These are phyloP conservation scores for Ormia ochracea DNA, from an alignment of 2,888 invertebrate genomes.

Conservation along the genomic window DNA sequence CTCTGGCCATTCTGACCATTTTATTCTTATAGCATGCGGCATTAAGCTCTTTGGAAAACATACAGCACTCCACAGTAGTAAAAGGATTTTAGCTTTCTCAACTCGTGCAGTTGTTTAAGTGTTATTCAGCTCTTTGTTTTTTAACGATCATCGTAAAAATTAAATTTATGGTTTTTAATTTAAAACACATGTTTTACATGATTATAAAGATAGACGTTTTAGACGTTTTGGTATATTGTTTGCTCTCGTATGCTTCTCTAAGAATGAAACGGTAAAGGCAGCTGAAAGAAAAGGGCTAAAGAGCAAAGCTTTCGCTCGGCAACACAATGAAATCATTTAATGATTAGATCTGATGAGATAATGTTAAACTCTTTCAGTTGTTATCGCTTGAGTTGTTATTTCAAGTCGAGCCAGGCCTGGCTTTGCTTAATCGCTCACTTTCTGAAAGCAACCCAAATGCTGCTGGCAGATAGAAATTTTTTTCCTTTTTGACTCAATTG, in stretches of 20 bases:
- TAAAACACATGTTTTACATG: conserved; percentile 54
- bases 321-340: no score
- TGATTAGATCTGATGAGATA: no score
- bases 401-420: no score
- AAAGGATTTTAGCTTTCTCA: conserved; percentile 29
- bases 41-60: neutral
- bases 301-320: no score
- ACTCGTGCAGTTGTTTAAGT: conserved; percentile 27
- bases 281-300: neutral
- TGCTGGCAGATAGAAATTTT: no score
- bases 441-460: no score
- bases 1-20: no score
- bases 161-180: conserved; percentile 40
- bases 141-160: conserved; percentile 52
- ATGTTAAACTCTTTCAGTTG: no score
- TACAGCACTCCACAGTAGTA: conserved; percentile 26
- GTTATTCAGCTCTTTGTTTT: neutral
- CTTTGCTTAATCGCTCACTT: no score
- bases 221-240: conserved; percentile 4
- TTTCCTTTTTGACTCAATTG: no score
- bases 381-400: no score
- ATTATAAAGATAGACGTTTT: conserved; percentile 21
- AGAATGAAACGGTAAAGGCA: neutral
- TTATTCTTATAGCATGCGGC: conserved; percentile 24
- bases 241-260: no score